These are phyloP conservation scores for Hippoglossus hippoglossus DNA, from an alignment of 2,797 vertebrate genomes.

Conservation along the genomic window DNA sequence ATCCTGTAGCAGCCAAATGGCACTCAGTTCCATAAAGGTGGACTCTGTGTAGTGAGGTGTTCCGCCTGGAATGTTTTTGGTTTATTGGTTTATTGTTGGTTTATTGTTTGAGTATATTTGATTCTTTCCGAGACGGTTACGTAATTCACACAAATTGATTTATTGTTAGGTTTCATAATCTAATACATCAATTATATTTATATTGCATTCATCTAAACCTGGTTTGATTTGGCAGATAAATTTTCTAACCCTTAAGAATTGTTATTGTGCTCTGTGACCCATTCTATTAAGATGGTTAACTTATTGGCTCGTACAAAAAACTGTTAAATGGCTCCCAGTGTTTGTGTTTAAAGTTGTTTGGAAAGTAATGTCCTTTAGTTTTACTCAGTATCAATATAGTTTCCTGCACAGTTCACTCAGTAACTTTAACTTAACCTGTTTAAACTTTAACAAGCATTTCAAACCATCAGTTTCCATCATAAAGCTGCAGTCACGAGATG, in stretches of 20 bases:
- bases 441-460: conserved; percentile 61
- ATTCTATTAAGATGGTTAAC: too few relatives aligned
- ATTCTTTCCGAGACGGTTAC: too few relatives aligned
- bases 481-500: conserved; percentile 47
- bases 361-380: not conserved
- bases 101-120: too few relatives aligned
- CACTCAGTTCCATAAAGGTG: too few relatives aligned
- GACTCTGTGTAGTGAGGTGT: too few relatives aligned
- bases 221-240: not conserved
- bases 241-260: not conserved
- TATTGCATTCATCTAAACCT: not conserved
- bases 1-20: too few relatives aligned
- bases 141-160: too few relatives aligned
- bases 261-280: not conserved
- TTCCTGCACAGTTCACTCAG: not conserved
- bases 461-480: conserved; percentile 27
- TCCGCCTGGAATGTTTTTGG: too few relatives aligned
- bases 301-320: too few relatives aligned
- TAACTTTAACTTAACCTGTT: conserved; percentile 33
- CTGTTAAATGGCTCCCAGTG: too few relatives aligned
- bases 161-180: not conserved
- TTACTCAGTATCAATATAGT: not conserved
- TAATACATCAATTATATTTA: not conserved
- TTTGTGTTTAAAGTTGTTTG: not conserved
- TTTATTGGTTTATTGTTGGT: too few relatives aligned